Base-by-base conservation (phyloP, 2,797 vertebrate species). In the Sebastes hubbsi region DNA sequence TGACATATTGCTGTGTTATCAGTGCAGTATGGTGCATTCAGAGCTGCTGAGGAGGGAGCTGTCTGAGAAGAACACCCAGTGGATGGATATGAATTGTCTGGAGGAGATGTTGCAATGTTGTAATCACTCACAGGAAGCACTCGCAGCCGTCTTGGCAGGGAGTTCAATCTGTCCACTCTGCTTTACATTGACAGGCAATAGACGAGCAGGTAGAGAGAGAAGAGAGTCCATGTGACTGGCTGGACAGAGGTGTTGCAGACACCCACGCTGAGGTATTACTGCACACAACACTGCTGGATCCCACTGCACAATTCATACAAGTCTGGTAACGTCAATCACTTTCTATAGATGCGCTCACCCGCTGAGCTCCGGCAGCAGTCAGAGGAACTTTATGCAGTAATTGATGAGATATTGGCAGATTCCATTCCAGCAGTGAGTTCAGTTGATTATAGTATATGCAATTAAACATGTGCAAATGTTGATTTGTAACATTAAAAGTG, bases 341-440 rank as follows among this genome's bases (percentile, higher is more conserved):
- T 89, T 90, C 88, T 89, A 62, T 87, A 99, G 98, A 96, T 98
- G 91, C 97, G 95, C 87, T 98, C 96, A 0, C 98, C 98, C 18
- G 96, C 97, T 82, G 95, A 98, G 82, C 96, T 99, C 68, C 96
- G 98, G 74, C 97, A 98, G 81, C 95, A 98, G 94, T 98, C 98
- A 3, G 96, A 97, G 89, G 98, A 99, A 83, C 92, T 99, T 42
- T 99, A 97, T 75, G 96, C 98, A 30, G 95, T 93, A 60, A 99
- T 99, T 88, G 97, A 99, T 92, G 95, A 99, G 91, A 96, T 98
- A 79, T 86, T 99, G 81, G 96, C 96, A 84, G 95, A 97, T 69
- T 95, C 97, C 0, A 80, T 93, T 87, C 93, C 96, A 80, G 90
- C 91, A 92, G 98, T 98, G 95, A 96, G 93, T 94, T 77, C 2